A percentile compares a stretch with the other conserved stretches of the same genome.
These are phyloP conservation scores for Ochotona princeps DNA, from an alignment of 2,113 vertebrate species.

Conservation along the genomic window DNA sequence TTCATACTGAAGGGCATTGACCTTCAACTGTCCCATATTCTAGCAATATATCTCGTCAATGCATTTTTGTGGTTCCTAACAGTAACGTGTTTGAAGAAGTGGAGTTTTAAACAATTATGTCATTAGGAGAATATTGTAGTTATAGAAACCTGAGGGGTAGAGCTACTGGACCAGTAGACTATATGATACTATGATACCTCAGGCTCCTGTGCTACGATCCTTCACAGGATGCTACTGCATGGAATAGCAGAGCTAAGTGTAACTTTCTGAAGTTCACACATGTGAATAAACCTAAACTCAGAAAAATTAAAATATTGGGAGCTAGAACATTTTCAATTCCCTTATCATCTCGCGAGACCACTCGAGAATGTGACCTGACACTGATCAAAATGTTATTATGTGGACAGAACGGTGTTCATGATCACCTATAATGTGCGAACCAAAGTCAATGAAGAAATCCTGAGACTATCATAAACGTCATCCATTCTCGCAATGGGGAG, in stretches of 20 bases:
- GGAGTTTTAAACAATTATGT: neutral
- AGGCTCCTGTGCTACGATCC: neutral
- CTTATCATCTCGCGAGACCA: neutral
- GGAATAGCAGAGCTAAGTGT: no score
- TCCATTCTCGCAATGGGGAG: neutral
- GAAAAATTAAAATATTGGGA: neutral
- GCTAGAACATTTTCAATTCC: neutral
- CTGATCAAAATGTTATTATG: neutral
- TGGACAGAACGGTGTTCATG: neutral
- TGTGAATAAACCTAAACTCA: neutral
- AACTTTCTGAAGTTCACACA: neutral
- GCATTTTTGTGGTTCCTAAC: neutral
- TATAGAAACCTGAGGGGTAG: neutral
- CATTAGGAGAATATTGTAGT: neutral
- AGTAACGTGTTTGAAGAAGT: neutral
- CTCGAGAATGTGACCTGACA: neutral
- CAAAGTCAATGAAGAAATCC: neutral
- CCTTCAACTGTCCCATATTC: neutral
- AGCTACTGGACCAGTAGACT: neutral
- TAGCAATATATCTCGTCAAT: neutral
- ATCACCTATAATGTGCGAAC: neutral
- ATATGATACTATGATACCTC: no score
- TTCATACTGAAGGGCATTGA: neutral
- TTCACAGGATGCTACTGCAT: neutral
- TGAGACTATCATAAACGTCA: neutral